These are phyloP conservation scores for Glossophaga mutica DNA, from an alignment of 2,797 vertebrate species.

Conservation along the genomic window DNA sequence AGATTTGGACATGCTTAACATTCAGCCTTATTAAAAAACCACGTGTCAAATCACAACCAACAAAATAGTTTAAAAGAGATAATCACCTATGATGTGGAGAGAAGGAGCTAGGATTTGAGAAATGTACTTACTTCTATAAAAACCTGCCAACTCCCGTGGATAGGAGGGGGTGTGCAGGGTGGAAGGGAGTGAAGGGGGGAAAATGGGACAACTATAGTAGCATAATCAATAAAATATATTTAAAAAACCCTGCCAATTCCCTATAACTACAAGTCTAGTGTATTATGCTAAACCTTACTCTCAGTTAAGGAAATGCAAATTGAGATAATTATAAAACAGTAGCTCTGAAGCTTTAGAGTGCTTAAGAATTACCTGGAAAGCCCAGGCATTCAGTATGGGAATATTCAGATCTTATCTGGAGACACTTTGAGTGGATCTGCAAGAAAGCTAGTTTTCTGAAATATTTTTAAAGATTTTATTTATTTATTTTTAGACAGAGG, in stretches of 20 bases:
- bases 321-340: constrained; percentile 1
- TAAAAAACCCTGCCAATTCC: not conserved
- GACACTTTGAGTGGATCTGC: not conserved
- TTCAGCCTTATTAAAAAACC: not conserved
- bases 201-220: too few relatives aligned
- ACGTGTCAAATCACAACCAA: not conserved
- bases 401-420: not conserved
- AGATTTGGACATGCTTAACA: not conserved
- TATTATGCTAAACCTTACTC: not conserved
- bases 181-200: too few relatives aligned
- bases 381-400: not conserved
- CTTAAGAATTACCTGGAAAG: not conserved
- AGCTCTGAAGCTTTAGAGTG: not conserved
- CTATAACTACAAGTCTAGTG: not conserved
- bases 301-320: constrained; percentile 36
- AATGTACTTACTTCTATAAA: not conserved
- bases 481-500: too few relatives aligned
- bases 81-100: not conserved
- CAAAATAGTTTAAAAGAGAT: not conserved
- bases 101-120: not conserved
- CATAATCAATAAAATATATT: too few relatives aligned
- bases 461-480: not conserved
- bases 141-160: not conserved
- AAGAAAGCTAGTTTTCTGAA: not conserved
- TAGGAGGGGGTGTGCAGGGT: too few relatives aligned